Evolutionary conservation across 2,888 invertebrate species (phyloP).

Genomic region (Arenicola marina): DNA sequence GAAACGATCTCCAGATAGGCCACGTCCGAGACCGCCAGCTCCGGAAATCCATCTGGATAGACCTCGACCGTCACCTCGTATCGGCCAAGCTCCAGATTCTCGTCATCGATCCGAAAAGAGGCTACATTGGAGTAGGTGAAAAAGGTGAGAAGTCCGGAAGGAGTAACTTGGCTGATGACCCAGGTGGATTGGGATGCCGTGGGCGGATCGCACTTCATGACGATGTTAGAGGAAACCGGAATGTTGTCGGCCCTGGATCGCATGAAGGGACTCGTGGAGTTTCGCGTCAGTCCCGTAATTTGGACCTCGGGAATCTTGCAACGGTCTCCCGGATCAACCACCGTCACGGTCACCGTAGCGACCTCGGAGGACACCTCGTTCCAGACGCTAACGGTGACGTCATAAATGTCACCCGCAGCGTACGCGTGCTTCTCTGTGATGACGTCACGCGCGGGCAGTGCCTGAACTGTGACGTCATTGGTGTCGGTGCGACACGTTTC

Average conservation of each 20-base stretch:
- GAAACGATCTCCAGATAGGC: background rate
- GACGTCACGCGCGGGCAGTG: background rate
- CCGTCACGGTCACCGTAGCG: background rate
- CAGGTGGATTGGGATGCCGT: background rate
- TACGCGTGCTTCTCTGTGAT: background rate
- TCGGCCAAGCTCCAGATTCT: background rate
- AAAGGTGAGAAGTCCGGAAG: background rate
- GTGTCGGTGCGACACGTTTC: too few species aligned
- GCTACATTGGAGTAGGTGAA: background rate
- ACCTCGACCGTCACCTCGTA: background rate
- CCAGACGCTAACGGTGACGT: background rate
- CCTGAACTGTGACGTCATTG: background rate
- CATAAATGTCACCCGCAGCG: background rate
- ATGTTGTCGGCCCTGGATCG: background rate
- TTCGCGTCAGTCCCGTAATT: background rate
- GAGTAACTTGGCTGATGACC: background rate
- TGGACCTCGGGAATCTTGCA: background rate
- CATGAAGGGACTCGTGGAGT: background rate
- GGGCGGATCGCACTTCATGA: background rate
- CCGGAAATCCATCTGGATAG: background rate
- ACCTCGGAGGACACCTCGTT: background rate
- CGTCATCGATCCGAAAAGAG: background rate
- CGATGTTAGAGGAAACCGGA: background rate
- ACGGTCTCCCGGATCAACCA: background rate
- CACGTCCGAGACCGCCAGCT: background rate